Percentiles rank a stretch among this genome's conserved stretches.
These are phyloP conservation scores for Chelonoidis abingdonii DNA, from an alignment of 2,113 vertebrate genomes.

Conservation along the genomic window DNA sequence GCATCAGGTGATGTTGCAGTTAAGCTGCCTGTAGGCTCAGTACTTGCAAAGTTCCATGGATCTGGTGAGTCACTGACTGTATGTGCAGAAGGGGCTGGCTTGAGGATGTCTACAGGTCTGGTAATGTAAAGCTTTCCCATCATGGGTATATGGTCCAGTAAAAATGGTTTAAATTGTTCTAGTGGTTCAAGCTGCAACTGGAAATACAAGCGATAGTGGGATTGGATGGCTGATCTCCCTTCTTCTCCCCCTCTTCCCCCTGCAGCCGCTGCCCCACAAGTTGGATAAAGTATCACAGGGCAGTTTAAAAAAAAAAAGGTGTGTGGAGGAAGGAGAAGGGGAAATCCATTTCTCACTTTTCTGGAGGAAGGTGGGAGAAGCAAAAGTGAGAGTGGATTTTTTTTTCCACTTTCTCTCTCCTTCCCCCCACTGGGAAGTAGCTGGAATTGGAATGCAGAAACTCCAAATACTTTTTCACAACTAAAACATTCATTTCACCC, in stretches of 20 bases:
- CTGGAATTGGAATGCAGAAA: background rate
- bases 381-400: background rate
- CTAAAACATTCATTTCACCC: background rate
- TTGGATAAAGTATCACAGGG: background rate
- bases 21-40: background rate
- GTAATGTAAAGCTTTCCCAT: background rate
- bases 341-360: background rate
- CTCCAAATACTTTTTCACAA: background rate
- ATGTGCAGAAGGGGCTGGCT: background rate
- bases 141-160: background rate
- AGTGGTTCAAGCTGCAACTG: background rate
- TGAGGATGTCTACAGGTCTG: background rate
- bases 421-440: background rate
- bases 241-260: rapidly evolving
- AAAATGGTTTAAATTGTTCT: background rate
- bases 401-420: background rate
- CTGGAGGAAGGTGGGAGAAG: background rate
- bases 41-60: background rate
- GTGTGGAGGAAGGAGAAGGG: background rate
- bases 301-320: background rate
- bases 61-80: background rate
- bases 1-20: background rate
- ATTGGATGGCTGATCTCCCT: background rate
- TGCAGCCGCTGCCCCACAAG: background rate
- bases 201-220: background rate